Conservation (phyloP, 1,140 invertebrate species). For the Popillia japonica region DNA sequence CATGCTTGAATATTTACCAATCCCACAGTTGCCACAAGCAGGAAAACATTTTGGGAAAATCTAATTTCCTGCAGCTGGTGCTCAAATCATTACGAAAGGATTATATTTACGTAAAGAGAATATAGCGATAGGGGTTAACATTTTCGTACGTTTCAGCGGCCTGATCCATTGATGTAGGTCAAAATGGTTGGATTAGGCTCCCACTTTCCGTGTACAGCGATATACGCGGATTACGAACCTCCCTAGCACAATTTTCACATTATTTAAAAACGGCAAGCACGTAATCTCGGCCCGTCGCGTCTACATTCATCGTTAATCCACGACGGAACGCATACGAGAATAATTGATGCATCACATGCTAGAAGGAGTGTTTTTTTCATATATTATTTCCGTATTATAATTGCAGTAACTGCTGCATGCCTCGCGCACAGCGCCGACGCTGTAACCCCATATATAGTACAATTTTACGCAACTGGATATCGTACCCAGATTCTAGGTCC, state of each 20-base stretch:
- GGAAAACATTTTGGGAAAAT: conserved; percentile 65
- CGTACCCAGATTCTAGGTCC: neutral
- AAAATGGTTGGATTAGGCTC: conserved; percentile 14
- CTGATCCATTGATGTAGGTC: conserved; percentile 20
- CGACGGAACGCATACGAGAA: neutral
- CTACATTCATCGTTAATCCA: neutral
- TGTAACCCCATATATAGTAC: conserved; percentile 10
- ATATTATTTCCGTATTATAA: conserved; percentile 3
- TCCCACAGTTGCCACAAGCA: conserved; percentile 74
- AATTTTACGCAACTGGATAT: conserved; percentile 15
- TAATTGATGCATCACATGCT: neutral
- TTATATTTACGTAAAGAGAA: neutral
- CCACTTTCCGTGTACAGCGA: too few relatives aligned
- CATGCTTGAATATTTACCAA: conserved; percentile 72
- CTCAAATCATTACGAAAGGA: neutral
- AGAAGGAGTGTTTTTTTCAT: neutral
- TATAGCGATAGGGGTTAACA: neutral
- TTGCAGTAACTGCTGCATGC: neutral
- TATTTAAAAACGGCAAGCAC: conserved; percentile 11
- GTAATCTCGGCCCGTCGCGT: conserved; percentile 6
- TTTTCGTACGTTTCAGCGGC: neutral
- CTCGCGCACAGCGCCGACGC: conserved; percentile 3
- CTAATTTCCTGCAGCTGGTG: neutral
- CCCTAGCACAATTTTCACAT: neutral
- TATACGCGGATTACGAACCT: neutral